Evolutionary conservation across 1,140 invertebrate genomes (phyloP).

Genomic region (Akabosia matsudoensis): DNA sequence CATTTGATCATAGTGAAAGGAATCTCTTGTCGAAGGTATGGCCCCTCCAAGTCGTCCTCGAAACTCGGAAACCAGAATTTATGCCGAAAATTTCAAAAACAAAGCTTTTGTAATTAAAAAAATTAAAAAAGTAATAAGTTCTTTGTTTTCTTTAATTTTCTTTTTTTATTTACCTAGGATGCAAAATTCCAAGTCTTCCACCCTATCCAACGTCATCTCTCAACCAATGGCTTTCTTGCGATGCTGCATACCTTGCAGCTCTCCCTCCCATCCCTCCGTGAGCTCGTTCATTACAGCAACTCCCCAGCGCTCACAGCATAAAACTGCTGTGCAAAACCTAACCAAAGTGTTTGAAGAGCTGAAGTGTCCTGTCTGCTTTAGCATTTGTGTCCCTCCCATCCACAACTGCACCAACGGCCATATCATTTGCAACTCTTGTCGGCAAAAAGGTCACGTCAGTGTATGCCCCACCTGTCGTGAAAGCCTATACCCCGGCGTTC

Average conservation of each 20-base stretch:
- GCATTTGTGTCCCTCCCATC: conserved; percentile 41
- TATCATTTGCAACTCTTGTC: conserved; percentile 40
- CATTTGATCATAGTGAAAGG: no score
- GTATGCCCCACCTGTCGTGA: conserved; percentile 36
- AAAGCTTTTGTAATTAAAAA: no score
- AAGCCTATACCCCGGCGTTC: conserved; percentile 26
- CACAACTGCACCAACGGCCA: conserved; percentile 39
- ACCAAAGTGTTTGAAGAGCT: conserved; percentile 37
- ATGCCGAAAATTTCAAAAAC: no score
- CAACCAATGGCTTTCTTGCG: no score
- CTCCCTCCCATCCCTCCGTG: background rate
- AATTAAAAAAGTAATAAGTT: no score
- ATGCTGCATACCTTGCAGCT: background rate
- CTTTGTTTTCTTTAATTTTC: no score
- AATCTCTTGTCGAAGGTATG: no score
- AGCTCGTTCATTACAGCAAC: background rate
- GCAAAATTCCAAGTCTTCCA: no score
- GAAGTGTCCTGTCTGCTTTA: conserved; percentile 44
- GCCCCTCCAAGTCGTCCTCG: no score
- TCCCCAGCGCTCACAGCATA: background rate
- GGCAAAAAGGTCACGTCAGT: conserved; percentile 1
- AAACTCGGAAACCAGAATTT: no score
- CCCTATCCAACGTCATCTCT: background rate
- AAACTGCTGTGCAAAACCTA: background rate
- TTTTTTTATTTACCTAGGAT: no score